These are phyloP conservation scores for Propithecus deckenii DNA, from an alignment of 2,797 vertebrate genomes.

Conservation along the genomic window DNA sequence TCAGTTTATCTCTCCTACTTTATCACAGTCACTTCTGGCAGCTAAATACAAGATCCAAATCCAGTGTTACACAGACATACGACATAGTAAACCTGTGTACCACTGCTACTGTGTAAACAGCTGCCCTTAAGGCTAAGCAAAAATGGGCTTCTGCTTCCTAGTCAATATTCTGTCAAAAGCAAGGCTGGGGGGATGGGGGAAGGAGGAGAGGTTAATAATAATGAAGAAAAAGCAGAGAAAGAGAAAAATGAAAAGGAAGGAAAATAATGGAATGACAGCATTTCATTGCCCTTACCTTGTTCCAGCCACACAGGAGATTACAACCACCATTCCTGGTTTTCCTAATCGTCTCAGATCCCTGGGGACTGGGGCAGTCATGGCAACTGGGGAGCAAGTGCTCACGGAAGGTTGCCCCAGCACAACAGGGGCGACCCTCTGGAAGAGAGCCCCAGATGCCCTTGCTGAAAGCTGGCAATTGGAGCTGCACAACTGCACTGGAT, in stretches of 20 bases:
- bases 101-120: conserved; percentile 84
- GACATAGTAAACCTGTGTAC: conserved; percentile 87
- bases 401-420: not conserved
- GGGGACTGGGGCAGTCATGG: not conserved
- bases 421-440: not conserved
- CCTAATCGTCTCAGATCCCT: conserved; percentile 17
- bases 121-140: conserved; percentile 84
- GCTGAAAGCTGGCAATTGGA: not conserved
- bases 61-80: conserved; percentile 88
- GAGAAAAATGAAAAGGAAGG: not conserved
- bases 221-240: not conserved
- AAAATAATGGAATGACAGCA: conserved; percentile 21
- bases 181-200: conserved; percentile 54
- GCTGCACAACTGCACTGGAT: not conserved
- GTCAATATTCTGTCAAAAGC: conserved; percentile 83
- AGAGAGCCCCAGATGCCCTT: not conserved
- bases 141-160: conserved; percentile 82
- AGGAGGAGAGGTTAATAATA: not conserved
- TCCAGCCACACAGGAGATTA: conserved; percentile 36
- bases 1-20: conserved; percentile 92
- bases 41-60: conserved; percentile 91
- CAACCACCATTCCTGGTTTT: conserved; percentile 23
- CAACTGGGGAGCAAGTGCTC: not conserved
- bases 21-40: conserved; percentile 92
- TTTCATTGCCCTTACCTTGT: conserved; percentile 49